phyloP scores from a whole-genome alignment of 2,113 vertebrate genomes.

The Nerophis lumbriciformis region DNA sequence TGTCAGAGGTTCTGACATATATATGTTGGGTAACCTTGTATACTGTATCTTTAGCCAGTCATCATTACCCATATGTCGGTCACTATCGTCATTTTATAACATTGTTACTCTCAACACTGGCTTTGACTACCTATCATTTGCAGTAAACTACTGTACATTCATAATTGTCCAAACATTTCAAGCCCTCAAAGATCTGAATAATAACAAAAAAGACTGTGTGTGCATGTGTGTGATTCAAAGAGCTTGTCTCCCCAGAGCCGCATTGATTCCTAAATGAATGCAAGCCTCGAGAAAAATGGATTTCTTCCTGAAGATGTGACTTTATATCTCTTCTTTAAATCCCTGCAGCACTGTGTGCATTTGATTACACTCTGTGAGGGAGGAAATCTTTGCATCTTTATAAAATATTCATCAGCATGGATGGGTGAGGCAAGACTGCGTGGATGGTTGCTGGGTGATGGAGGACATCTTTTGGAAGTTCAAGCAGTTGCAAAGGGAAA shows the following conservation, averaged over 20 bases:
- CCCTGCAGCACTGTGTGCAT: conserved; percentile 67
- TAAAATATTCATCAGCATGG: conserved; percentile 74
- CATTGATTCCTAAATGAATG: conserved; percentile 77
- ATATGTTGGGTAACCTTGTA: too few species aligned
- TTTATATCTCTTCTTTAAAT: conserved; percentile 71
- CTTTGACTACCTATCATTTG: conserved; percentile 41
- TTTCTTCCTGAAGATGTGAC: conserved; percentile 67
- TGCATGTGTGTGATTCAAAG: conserved; percentile 31
- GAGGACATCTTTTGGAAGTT: conserved; percentile 52
- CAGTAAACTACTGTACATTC: conserved; percentile 25
- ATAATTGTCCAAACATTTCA: conserved; percentile 53
- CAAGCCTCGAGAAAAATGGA: conserved; percentile 68
- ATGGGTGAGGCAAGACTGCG: conserved; percentile 58
- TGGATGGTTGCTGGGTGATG: conserved; percentile 56
- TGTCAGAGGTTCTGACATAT: too few species aligned
- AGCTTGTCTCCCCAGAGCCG: conserved; percentile 55
- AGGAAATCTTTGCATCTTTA: conserved; percentile 74
- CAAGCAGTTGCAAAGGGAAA: conserved; percentile 38
- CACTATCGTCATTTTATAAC: too few species aligned
- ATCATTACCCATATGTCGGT: too few species aligned
- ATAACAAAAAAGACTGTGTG: conserved; percentile 39
- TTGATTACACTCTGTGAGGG: conserved; percentile 70
- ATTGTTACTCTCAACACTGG: too few species aligned
- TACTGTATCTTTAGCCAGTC: too few species aligned
- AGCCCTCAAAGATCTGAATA: conserved; percentile 53